A percentile compares a stretch with the other conserved stretches of the same genome.
Conservation (phyloP, 2,888 invertebrate genomes). For the Agonopterix arenella region DNA sequence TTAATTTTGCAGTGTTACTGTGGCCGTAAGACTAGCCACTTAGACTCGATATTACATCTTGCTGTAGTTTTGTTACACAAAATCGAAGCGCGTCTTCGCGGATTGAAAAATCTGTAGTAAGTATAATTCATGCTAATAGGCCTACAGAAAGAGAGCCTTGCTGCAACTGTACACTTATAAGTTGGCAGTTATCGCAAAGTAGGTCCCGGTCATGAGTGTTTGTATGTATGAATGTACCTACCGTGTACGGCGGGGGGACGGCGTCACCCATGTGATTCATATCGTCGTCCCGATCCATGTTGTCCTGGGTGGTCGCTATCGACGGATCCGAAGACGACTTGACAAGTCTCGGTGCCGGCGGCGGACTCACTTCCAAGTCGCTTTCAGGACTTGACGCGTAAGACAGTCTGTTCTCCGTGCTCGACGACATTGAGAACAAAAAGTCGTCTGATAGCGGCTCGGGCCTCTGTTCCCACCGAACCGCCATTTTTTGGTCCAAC, state of each 20-base stretch:
- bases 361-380: conserved; percentile 87
- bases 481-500: conserved; percentile 28
- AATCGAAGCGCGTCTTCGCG: too few relatives aligned
- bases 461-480: conserved; percentile 83
- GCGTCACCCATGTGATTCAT: conserved; percentile 77
- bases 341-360: conserved; percentile 85
- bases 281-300: conserved; percentile 80
- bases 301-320: conserved; percentile 94
- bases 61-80: too few relatives aligned
- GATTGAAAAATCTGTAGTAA: too few relatives aligned
- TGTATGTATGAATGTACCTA: conserved; percentile 52
- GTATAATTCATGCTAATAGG: too few relatives aligned
- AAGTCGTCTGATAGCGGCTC: conserved; percentile 98
- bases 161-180: too few relatives aligned
- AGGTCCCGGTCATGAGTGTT: not conserved
- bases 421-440: conserved; percentile 97
- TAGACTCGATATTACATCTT: too few relatives aligned
- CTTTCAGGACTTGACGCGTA: conserved; percentile 98
- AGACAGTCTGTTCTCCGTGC: conserved; percentile 87
- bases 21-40: too few relatives aligned
- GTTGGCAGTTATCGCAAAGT: too few relatives aligned
- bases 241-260: conserved; percentile 92
- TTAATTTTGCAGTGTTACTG: too few relatives aligned
- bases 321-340: conserved; percentile 96
- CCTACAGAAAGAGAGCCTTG: too few relatives aligned